Evolutionary conservation across 2,113 vertebrate genomes (phyloP), one percentile per base, ranked within the genome.

Genomic region (Corythornis vintsioides): DNA sequence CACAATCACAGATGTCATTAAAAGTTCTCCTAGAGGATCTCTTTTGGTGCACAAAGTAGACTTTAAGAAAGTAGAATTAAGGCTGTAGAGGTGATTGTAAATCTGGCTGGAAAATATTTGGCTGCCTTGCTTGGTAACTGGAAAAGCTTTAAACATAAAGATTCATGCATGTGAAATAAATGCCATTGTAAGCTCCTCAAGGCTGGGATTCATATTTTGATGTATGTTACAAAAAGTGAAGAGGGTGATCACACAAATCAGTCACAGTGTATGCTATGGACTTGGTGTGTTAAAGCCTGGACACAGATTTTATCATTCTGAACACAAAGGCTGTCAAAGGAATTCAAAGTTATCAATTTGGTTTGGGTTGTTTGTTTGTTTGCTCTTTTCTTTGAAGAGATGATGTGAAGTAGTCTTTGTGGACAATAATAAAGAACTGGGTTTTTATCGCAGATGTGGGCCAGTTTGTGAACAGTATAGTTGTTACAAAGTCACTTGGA

Each of bases 21-120:
- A 61, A 25, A 18, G n/a, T 89, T 93, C 92, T 94, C 66, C 78
- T 91, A 77, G 33, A 91, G 71, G 56, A 85, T 60, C n/a, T 83
- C 56, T 85, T 92, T 60, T 31, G 57, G 33, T 18, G 55, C 20
- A 1, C 47, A 83, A 73, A 89, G 21, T 14, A 90, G 60, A 67
- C 59, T 35, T 92, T 64, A 84, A 28, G 35, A 70, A 79, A 77
- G 64, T 79, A 43, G 75, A 93, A 89, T 73, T 92, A 92, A 89
- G 50, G 57, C 71, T 92, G n/a, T 33, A 57, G 67, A 71, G 38
- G 48, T 11, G 11, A 67, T 82, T 83, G 40, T 94, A 92, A 87
- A 92, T 81, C 64, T 93, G 53, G 7, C 33, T 89, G 89, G 31
- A 63, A 83, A 91, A 40, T 48, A 33, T 83, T 72, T 88, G 66